Percentiles rank a stretch among this genome's conserved stretches.
phyloP scores from a whole-genome alignment of 2,888 invertebrate genomes.

The Rutpela maculata region DNA sequence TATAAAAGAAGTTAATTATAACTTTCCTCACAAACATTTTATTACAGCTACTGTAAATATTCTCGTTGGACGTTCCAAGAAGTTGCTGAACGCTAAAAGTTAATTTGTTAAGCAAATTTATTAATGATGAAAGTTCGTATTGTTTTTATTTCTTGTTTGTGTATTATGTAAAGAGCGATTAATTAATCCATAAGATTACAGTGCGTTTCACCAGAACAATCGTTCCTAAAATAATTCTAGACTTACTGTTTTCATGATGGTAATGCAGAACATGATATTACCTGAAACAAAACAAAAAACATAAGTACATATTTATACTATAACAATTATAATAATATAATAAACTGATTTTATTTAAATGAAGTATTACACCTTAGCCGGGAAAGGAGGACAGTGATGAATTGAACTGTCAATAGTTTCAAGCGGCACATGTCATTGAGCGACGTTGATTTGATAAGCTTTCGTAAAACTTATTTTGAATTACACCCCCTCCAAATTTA shows the following conservation, averaged over 20 bases:
- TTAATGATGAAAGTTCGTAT: constrained; percentile 25
- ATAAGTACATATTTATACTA: too few species aligned
- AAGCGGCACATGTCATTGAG: too few species aligned
- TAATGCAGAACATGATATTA: not conserved
- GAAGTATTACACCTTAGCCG: too few species aligned
- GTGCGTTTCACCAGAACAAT: not conserved
- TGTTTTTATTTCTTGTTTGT: constrained; percentile 17
- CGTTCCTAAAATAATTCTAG: not conserved
- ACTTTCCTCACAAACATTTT: constrained; percentile 1
- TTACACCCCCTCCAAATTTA: too few species aligned
- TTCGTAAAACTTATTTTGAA: too few species aligned
- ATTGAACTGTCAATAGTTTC: too few species aligned
- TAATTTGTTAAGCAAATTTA: constrained; percentile 31
- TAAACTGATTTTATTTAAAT: too few species aligned
- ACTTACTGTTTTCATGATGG: not conserved
- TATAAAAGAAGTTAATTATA: constrained; percentile 10
- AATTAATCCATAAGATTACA: not conserved
- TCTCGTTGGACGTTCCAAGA: constrained; percentile 11
- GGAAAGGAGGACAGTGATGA: too few species aligned
- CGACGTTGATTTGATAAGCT: too few species aligned
- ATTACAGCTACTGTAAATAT: not conserved
- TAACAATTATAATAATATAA: too few species aligned
- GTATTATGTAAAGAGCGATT: constrained; percentile 23
- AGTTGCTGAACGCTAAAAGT: constrained; percentile 1
- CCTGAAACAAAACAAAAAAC: constrained; percentile 13